These are phyloP conservation scores for Diadegma fenestrale DNA, from an alignment of 2,888 invertebrate genomes.

Conservation along the genomic window DNA sequence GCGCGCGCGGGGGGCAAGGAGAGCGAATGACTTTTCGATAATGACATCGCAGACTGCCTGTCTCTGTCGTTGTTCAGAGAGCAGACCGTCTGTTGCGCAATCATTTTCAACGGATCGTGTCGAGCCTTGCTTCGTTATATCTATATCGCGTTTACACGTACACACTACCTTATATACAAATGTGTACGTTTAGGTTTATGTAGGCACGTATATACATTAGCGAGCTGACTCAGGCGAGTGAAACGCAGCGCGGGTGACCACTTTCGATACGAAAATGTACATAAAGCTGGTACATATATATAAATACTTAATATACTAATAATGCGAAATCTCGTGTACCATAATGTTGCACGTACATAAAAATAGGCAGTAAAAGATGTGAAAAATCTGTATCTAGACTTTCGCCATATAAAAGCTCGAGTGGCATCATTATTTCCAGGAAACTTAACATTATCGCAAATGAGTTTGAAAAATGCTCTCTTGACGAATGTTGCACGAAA, in stretches of 20 bases:
- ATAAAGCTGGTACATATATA: slow-evolving; percentile 17
- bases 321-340: slow-evolving; percentile 35
- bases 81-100: slow-evolving; percentile 66
- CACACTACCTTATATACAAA: not conserved
- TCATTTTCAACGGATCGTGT: slow-evolving; percentile 60
- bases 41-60: slow-evolving; percentile 72
- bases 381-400: slow-evolving; percentile 13
- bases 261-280: slow-evolving; percentile 60
- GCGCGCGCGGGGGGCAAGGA: slow-evolving; percentile 33
- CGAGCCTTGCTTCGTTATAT: not conserved
- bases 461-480: not conserved
- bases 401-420: slow-evolving; percentile 45
- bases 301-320: slow-evolving; percentile 39
- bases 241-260: slow-evolving; percentile 77
- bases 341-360: not conserved
- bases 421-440: slow-evolving; percentile 46
- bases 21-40: slow-evolving; percentile 65
- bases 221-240: slow-evolving; percentile 76
- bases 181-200: not conserved
- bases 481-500: not conserved
- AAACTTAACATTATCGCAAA: slow-evolving; percentile 50
- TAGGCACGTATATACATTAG: slow-evolving; percentile 18
- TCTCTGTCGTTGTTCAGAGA: slow-evolving; percentile 66
- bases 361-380: slow-evolving; percentile 2
- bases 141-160: not conserved